Evolutionary conservation across 2,797 vertebrate species (phyloP), one percentile per base, ranked within the genome.

Genomic region (Catamblyrhynchus diadema): DNA sequence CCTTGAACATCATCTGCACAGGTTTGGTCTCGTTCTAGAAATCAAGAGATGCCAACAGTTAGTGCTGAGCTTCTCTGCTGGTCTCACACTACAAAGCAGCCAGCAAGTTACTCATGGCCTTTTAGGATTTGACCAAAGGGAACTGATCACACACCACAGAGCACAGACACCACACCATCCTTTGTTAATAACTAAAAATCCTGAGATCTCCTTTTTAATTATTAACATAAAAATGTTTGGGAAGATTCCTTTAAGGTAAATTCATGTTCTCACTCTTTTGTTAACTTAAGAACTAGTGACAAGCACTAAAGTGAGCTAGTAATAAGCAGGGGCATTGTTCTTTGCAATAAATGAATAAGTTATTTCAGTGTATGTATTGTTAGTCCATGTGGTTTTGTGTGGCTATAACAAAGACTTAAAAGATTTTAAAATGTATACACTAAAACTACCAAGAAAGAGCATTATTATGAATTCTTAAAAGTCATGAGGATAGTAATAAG

Each of bases 1-100:
- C 97, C 90, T 97, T 98, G 50, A 77, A 60, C 99, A 99, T 99
- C 99, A 99, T 99, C 96, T 98, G 98, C 93, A 99, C 98, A 3
- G 97, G 87, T 86, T 97, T 98, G 4, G 88, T 97, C 17, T 98
- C 95, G 1, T 64, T 44, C 74, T 78, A 32, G 39, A 64, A 53
- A 78, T 20, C 4, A 35, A 45, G 39, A 65, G 20, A 59, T 47
- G 27, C 3, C 41, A 84, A 22, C 6, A 83, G 35, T 86, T 45
- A 92, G 19, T 24, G 45, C 45, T 47, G 23, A 47, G 45, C 23
- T 47, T 47, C 45, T 47, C 45, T 47, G 23, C 45, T 47, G 45
- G 2, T 47, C 45, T 25, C 45, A 47, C 13, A 47, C 14, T 14
- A 48, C 47, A 48, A 25, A 48, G 47, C 14, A 25, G 47, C 14